A percentile compares a stretch with the other conserved stretches of the same genome.
Evolutionary conservation across 2,888 invertebrate species (phyloP).

Genomic region (Trichacis sp.): DNA sequence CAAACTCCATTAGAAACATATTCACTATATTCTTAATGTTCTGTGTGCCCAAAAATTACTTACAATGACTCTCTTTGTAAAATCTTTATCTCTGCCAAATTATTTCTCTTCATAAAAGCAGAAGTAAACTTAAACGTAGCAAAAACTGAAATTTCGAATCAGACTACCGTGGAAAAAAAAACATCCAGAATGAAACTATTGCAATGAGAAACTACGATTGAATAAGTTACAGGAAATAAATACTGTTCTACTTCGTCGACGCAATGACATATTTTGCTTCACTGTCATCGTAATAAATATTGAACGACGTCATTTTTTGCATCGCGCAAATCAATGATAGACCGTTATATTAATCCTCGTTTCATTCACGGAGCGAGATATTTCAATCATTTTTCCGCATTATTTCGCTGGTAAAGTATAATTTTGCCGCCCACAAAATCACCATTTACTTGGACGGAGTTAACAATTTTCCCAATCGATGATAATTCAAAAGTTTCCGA

Average conservation of each 20-base stretch:
- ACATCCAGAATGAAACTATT: too few species aligned
- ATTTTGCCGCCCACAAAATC: slow-evolving; percentile 18
- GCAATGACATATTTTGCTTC: slow-evolving; percentile 14
- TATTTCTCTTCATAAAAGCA: too few species aligned
- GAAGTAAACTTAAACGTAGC: too few species aligned
- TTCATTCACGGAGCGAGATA: slow-evolving; percentile 5
- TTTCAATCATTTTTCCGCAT: slow-evolving; percentile 17
- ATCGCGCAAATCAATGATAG: slow-evolving; percentile 17
- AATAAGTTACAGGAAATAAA: too few species aligned
- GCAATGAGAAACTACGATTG: too few species aligned
- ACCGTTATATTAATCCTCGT: slow-evolving; percentile 15
- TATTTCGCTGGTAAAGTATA: slow-evolving; percentile 15
- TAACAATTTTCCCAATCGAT: background rate
- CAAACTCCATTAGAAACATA: too few species aligned
- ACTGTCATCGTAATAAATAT: slow-evolving; percentile 16
- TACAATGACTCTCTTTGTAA: too few species aligned
- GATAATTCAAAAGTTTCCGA: background rate
- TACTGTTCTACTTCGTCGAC: slow-evolving; percentile 9
- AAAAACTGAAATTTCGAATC: too few species aligned
- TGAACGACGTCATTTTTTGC: slow-evolving; percentile 7
- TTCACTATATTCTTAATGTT: too few species aligned
- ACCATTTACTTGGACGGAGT: background rate
- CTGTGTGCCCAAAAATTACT: too few species aligned
- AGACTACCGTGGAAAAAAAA: too few species aligned
- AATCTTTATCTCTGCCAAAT: too few species aligned